These are phyloP conservation scores for Acipenser oxyrinchus DNA, from an alignment of 2,797 vertebrate species.

Conservation along the genomic window DNA sequence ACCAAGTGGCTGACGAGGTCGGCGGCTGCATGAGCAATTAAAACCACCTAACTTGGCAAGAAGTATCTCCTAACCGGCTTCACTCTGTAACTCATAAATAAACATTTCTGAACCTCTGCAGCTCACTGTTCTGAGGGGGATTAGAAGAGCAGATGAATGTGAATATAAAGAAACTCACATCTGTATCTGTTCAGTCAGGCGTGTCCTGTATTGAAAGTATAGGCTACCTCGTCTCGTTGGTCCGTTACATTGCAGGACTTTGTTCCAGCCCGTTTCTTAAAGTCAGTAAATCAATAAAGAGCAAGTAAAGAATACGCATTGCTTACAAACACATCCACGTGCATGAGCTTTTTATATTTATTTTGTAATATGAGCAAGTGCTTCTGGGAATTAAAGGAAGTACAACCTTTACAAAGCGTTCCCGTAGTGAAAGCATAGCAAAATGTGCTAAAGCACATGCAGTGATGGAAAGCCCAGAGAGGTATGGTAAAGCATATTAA, in stretches of 20 bases:
- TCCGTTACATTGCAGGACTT: background rate
- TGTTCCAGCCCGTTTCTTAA: background rate
- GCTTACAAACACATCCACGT: no score
- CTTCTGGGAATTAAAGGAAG: no score
- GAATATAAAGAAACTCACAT: background rate
- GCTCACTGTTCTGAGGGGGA: background rate
- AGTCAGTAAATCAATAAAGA: background rate
- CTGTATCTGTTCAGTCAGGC: background rate
- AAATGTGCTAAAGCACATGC: no score
- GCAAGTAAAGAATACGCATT: no score
- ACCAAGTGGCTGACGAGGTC: background rate
- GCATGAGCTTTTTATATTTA: no score
- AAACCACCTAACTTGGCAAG: conserved; percentile 3
- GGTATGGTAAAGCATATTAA: no score
- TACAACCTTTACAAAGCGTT: no score
- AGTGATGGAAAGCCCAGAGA: no score
- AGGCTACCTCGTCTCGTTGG: no score
- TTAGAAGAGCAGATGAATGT: background rate
- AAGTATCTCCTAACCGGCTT: background rate
- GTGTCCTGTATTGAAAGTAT: background rate
- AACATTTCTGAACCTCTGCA: background rate
- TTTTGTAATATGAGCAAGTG: no score
- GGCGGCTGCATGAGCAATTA: background rate
- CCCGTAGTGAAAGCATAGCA: no score
- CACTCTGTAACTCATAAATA: conserved; percentile 1